phyloP scores from a whole-genome alignment of 1,140 invertebrate species.

The Drosophila tropicalis region DNA sequence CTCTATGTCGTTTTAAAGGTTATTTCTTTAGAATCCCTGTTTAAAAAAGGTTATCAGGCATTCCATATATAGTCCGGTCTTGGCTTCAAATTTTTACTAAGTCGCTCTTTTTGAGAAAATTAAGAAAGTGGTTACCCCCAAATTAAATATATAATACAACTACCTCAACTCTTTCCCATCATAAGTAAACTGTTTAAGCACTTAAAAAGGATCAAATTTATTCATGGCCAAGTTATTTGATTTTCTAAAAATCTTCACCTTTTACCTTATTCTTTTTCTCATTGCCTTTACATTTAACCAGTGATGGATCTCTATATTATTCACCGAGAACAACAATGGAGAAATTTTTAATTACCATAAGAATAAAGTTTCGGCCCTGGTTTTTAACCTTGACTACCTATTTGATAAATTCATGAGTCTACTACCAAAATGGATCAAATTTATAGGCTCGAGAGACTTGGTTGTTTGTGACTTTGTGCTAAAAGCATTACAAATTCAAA shows the following conservation, averaged over 20 bases:
- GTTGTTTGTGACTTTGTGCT: not conserved
- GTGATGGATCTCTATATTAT: not conserved
- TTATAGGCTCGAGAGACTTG: not conserved
- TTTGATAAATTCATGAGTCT: slow-evolving; percentile 6
- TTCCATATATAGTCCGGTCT: no score
- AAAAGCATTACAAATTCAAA: slow-evolving; percentile 39
- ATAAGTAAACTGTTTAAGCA: no score
- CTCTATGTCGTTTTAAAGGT: no score
- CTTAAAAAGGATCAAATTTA: not conserved
- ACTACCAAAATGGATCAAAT: not conserved
- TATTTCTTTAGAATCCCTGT: no score
- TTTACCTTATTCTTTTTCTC: not conserved
- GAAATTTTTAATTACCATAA: not conserved
- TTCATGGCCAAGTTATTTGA: not conserved
- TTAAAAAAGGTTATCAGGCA: no score
- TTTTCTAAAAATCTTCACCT: not conserved
- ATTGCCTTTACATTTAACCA: not conserved
- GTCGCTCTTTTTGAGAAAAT: no score
- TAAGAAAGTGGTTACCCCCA: no score
- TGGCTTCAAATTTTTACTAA: no score
- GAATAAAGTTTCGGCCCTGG: not conserved
- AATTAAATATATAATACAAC: no score
- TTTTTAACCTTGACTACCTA: not conserved
- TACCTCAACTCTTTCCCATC: no score
- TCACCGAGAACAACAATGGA: not conserved